Percentiles rank a stretch among this genome's conserved stretches.
These are phyloP conservation scores for Osmerus eperlanus DNA, from an alignment of 2,113 vertebrate genomes.

Conservation along the genomic window DNA sequence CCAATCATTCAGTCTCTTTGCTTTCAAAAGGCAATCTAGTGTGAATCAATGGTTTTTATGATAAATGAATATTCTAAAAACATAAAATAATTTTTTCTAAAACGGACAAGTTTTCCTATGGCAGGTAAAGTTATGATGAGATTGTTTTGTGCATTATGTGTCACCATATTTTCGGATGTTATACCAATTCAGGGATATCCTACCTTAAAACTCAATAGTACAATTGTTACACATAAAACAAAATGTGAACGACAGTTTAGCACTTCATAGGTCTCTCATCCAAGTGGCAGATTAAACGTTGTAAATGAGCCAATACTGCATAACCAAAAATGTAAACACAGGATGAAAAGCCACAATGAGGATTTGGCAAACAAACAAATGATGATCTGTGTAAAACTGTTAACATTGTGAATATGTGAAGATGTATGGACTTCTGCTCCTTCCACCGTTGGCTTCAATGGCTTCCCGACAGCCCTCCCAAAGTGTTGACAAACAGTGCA, in stretches of 20 bases:
- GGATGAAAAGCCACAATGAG: conserved; percentile 39
- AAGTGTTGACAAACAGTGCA: conserved; percentile 40
- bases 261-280: conserved; percentile 7
- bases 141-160: too few relatives aligned
- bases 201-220: background rate
- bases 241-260: conserved; percentile 11
- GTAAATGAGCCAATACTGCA: conserved; percentile 39
- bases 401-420: conserved; percentile 39
- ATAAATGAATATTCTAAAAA: background rate
- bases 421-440: conserved; percentile 25
- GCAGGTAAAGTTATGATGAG: too few relatives aligned
- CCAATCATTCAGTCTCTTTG: conserved; percentile 24
- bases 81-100: background rate
- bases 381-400: conserved; percentile 46
- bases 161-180: too few relatives aligned
- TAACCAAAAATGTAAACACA: conserved; percentile 54
- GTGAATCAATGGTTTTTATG: background rate
- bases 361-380: conserved; percentile 56
- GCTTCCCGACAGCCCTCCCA: conserved; percentile 45
- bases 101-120: too few relatives aligned
- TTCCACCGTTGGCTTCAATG: conserved; percentile 48
- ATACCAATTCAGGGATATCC: background rate
- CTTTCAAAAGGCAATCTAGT: conserved; percentile 36
- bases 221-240: background rate
- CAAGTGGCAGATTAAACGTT: background rate